These are phyloP conservation scores for Heliornis fulica DNA, from an alignment of 2,113 vertebrate genomes.

Conservation along the genomic window DNA sequence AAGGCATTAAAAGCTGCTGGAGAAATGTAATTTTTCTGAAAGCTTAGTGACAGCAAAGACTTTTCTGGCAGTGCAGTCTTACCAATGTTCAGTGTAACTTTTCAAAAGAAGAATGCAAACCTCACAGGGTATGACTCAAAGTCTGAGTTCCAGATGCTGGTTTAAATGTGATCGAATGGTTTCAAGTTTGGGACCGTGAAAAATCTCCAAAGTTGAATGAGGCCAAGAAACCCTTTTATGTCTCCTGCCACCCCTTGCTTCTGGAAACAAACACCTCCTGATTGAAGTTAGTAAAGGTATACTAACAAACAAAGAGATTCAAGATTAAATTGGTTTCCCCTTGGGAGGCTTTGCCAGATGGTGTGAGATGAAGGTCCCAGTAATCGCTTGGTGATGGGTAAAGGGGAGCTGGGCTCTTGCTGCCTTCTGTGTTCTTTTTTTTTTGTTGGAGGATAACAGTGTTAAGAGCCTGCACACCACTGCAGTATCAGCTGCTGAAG, in stretches of 20 bases:
- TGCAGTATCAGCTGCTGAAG: not conserved
- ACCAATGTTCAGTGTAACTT: not conserved
- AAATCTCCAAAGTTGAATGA: not conserved
- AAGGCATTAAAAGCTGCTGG: not conserved
- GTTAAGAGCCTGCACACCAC: not conserved
- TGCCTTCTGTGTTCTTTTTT: not conserved
- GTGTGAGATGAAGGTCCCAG: not conserved
- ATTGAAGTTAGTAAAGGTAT: not conserved
- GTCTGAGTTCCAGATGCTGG: not conserved
- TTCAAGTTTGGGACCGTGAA: not conserved
- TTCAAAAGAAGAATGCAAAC: not conserved
- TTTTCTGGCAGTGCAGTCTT: not conserved
- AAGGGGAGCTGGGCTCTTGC: not conserved
- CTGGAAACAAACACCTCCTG: not conserved
- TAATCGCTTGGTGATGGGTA: not conserved
- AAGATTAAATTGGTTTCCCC: not conserved
- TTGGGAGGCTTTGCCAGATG: not conserved
- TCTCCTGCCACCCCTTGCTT: not conserved
- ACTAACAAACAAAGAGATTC: not conserved
- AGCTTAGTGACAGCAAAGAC: not conserved
- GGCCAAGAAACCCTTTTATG: not conserved
- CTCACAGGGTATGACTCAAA: not conserved
- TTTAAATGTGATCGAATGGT: not conserved
- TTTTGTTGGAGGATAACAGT: not conserved
- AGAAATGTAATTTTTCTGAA: not conserved